Evolutionary conservation across 2,113 vertebrate genomes (phyloP), one percentile per base, ranked within the genome.

Genomic region (Paradisaea rubra): DNA sequence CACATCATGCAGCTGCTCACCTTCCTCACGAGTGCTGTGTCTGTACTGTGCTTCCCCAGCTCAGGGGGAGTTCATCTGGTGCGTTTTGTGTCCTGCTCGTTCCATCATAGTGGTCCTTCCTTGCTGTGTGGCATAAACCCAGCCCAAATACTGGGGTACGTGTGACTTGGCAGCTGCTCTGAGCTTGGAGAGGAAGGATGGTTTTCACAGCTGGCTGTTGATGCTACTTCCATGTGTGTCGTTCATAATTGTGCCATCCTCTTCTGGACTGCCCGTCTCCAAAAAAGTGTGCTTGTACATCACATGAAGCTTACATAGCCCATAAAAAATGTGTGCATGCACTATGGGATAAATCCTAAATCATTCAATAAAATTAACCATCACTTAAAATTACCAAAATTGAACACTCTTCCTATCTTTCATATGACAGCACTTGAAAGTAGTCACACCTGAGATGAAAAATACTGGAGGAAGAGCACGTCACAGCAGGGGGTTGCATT

Each of bases 21-120:
- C 68, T 27, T 44, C 60, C 11, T 49, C 37, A 2, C 42, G 4
- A 28, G 13, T 1, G 3, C 70, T 10, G 16, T 11, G 24, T 44
- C 10, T 21, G 9, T 20, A 0, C 1, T 30, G 30, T 59, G 52
- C n/a, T 44, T 28, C 70, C 50, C 49, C 59, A 68, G 54, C 50
- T 57, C 70, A 4, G 11, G 22, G 22, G 17, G 7, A 4, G 41
- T 24, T 44, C 17, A 18, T 11, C 10, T 13, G n/a, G 7, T 45
- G 28, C 0, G 0, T 24, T 73, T 37, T 24, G 17, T 44, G 15
- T 39, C 50, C 20, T 4, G 15, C 44, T 90, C 0, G 0, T 76
- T 52, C 41, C 12, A 2, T 1, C 1, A 17, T 13, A 30, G 15
- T 13, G 11, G 15, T 50, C 15, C 41, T 84, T 16, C 52, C 30